Percentiles rank a stretch among this genome's conserved stretches.
Conservation (phyloP, 1,140 invertebrate genomes). For the Bombus waltoni region DNA sequence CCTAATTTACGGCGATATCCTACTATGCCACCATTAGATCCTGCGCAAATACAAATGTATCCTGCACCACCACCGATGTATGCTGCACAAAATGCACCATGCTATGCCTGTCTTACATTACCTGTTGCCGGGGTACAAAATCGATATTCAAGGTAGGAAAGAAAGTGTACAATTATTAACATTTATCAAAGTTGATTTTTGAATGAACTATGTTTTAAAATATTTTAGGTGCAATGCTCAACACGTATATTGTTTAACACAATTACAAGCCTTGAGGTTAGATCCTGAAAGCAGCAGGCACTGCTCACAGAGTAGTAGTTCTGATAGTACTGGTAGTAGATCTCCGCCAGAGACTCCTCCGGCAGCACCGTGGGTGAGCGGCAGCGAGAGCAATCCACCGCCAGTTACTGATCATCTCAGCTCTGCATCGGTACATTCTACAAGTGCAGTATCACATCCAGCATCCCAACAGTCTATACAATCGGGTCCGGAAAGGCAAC, state of each 20-base stretch:
- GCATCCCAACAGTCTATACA: conserved; percentile 68
- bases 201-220: conserved; percentile 34
- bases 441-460: conserved; percentile 69
- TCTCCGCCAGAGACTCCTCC: conserved; percentile 86
- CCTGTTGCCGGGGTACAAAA: conserved; percentile 77
- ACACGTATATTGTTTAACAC: conserved; percentile 78
- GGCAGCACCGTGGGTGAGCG: conserved; percentile 74
- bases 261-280: conserved; percentile 81
- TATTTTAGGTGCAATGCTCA: conserved; percentile 77
- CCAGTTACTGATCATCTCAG: conserved; percentile 72
- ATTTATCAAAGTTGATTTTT: neutral
- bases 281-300: conserved; percentile 82
- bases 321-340: conserved; percentile 84
- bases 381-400: conserved; percentile 55
- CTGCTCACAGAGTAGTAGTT: conserved; percentile 85
- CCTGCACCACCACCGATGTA: conserved; percentile 76
- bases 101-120: conserved; percentile 78
- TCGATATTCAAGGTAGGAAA: conserved; percentile 77
- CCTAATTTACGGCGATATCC: conserved; percentile 79
- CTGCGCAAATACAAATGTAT: conserved; percentile 78
- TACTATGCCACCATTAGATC: conserved; percentile 75
- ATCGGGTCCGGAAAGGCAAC: conserved; percentile 68
- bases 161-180: neutral
- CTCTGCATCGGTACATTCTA: conserved; percentile 78
- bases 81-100: conserved; percentile 76